These are phyloP conservation scores for Physocephala rufipes DNA, from an alignment of 2,888 invertebrate species.

Conservation along the genomic window DNA sequence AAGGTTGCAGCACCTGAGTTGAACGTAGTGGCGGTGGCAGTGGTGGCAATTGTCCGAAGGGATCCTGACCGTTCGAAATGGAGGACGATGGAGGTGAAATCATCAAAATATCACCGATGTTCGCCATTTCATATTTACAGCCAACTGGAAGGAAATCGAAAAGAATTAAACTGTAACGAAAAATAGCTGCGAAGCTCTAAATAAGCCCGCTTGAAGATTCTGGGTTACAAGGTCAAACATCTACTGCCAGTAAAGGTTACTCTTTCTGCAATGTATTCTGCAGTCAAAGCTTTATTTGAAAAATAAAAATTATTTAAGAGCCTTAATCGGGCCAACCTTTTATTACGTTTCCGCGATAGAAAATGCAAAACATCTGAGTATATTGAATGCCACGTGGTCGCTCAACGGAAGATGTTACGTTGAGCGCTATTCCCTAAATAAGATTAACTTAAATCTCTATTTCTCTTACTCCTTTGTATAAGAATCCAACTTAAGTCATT, in stretches of 20 bases:
- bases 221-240: neutral
- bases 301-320: too few relatives aligned
- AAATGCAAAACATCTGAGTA: neutral
- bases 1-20: slow-evolving; percentile 66
- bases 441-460: too few relatives aligned
- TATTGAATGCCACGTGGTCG: neutral
- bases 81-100: slow-evolving; percentile 67
- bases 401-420: neutral
- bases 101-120: slow-evolving; percentile 66
- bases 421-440: neutral
- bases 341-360: too few relatives aligned
- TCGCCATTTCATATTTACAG: slow-evolving; percentile 67
- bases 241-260: too few relatives aligned
- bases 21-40: slow-evolving; percentile 67
- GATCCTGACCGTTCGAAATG: slow-evolving; percentile 67
- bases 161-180: neutral
- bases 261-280: slow-evolving; percentile 29
- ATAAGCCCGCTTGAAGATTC: neutral
- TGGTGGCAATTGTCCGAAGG: slow-evolving; percentile 66
- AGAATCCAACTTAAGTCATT: too few relatives aligned
- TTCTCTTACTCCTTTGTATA: neutral
- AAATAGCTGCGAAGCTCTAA: neutral
- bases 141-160: slow-evolving; percentile 54
- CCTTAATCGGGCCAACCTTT: too few relatives aligned
- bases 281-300: slow-evolving; percentile 16